Evolutionary conservation across 2,888 invertebrate genomes (phyloP).

Genomic region (Drosophila quinaria): DNA sequence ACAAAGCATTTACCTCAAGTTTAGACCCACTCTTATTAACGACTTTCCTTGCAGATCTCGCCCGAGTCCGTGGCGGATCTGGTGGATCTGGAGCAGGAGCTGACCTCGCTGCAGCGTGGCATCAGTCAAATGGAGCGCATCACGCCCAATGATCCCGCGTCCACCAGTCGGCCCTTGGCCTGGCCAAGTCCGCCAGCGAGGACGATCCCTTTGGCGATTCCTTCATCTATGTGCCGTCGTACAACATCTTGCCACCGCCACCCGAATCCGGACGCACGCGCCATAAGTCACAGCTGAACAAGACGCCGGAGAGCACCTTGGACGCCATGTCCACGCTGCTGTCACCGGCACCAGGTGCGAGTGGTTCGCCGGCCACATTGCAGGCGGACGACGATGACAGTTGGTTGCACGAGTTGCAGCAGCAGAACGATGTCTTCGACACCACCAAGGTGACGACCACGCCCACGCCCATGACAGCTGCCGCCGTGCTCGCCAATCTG

Average conservation of each 20-base stretch:
- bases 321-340: slow-evolving; percentile 67
- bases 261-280: slow-evolving; percentile 85
- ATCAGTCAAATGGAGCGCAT: slow-evolving; percentile 95
- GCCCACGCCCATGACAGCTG: slow-evolving; percentile 54
- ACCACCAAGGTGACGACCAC: slow-evolving; percentile 77
- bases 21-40: background rate
- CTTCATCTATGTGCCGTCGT: slow-evolving; percentile 88
- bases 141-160: slow-evolving; percentile 90
- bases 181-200: slow-evolving; percentile 85
- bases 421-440: slow-evolving; percentile 83
- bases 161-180: slow-evolving; percentile 84
- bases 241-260: slow-evolving; percentile 84
- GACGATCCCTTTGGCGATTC: slow-evolving; percentile 92
- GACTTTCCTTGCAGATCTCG: slow-evolving; percentile 79
- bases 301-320: slow-evolving; percentile 70
- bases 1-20: fast-evolving
- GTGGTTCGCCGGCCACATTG: slow-evolving; percentile 60
- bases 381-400: slow-evolving; percentile 79
- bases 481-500: slow-evolving; percentile 52
- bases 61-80: slow-evolving; percentile 91
- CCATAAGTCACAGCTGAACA: slow-evolving; percentile 79
- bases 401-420: slow-evolving; percentile 83
- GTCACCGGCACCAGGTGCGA: slow-evolving; percentile 55
- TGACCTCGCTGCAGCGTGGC: slow-evolving; percentile 94
- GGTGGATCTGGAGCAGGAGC: slow-evolving; percentile 94